Percentiles rank a stretch among this genome's conserved stretches.
These are phyloP conservation scores for Priocnemis perturbator DNA, from an alignment of 2,888 invertebrate genomes.

Conservation along the genomic window DNA sequence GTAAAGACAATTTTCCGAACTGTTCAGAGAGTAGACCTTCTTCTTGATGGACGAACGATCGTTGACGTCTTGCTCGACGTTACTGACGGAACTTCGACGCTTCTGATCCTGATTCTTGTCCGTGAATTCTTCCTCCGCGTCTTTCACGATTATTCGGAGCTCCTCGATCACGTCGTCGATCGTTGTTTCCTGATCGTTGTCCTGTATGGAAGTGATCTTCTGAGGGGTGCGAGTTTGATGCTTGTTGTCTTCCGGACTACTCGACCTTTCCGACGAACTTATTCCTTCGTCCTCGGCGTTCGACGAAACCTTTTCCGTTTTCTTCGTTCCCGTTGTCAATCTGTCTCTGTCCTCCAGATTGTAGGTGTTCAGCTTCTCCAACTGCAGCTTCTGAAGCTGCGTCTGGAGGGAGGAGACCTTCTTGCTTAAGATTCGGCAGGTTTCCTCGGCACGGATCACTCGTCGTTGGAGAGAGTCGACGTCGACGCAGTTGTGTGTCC, in stretches of 20 bases:
- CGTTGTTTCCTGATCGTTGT: conserved; percentile 86
- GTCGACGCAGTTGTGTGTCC: conserved; percentile 87
- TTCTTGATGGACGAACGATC: conserved; percentile 22
- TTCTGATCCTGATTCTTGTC: conserved; percentile 71
- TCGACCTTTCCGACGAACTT: conserved; percentile 87
- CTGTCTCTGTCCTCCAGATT: conserved; percentile 78
- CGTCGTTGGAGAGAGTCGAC: conserved; percentile 85
- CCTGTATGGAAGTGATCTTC: conserved; percentile 58
- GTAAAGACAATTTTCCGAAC: conserved; percentile 42
- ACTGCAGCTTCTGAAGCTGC: conserved; percentile 65
- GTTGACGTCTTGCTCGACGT: conserved; percentile 19
- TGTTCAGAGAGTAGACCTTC: conserved; percentile 45
- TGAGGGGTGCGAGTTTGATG: conserved; percentile 29
- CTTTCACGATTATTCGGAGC: conserved; percentile 88
- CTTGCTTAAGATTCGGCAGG: conserved; percentile 68
- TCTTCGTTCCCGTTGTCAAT: conserved; percentile 34
- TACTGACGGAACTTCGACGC: conserved; percentile 6
- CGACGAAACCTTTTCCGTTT: conserved; percentile 76
- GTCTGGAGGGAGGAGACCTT: conserved; percentile 67
- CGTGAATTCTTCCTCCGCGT: conserved; percentile 81
- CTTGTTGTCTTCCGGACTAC: conserved; percentile 82
- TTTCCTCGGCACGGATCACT: conserved; percentile 81
- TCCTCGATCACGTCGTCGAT: conserved; percentile 93
- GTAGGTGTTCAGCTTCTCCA: conserved; percentile 65
- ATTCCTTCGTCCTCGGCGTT: conserved; percentile 93